A percentile compares a stretch with the other conserved stretches of the same genome.
phyloP scores from a whole-genome alignment of 1,140 invertebrate species.

The Zelostemma sp. region DNA sequence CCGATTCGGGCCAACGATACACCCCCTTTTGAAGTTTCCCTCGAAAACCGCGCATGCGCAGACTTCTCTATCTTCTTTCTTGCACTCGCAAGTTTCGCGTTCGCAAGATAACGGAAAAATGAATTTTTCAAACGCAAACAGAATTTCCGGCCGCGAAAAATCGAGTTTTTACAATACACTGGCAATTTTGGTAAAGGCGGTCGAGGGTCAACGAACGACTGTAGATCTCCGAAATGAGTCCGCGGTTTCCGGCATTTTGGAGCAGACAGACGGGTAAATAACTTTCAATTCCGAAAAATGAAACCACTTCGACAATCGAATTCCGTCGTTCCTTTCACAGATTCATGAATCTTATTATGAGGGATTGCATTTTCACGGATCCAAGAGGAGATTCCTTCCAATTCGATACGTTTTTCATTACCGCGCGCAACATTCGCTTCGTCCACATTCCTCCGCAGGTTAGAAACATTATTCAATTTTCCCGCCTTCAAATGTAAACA shows the following conservation, averaged over 20 bases:
- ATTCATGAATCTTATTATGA: conserved; percentile 78
- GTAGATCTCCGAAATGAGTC: conserved; percentile 78
- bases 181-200: conserved; percentile 74
- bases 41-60: no score
- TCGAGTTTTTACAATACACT: conserved; percentile 72
- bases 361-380: conserved; percentile 73
- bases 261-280: conserved; percentile 74
- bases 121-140: no score
- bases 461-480: conserved; percentile 54
- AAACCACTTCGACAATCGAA: not conserved
- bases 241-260: conserved; percentile 72
- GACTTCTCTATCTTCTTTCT: no score
- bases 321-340: conserved; percentile 63
- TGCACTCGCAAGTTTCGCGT: no score
- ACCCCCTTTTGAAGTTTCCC: no score
- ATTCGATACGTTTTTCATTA: conserved; percentile 74
- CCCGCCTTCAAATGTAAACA: conserved; percentile 1
- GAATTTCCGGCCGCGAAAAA: conserved; percentile 69
- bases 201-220: conserved; percentile 75
- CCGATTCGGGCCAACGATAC: no score
- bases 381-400: conserved; percentile 66
- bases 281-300: not conserved
- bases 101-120: no score
- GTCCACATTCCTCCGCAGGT: conserved; percentile 77
- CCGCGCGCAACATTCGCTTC: conserved; percentile 75